These are phyloP conservation scores for Edolisoma coerulescens DNA, from an alignment of 2,113 vertebrate species.

Conservation along the genomic window DNA sequence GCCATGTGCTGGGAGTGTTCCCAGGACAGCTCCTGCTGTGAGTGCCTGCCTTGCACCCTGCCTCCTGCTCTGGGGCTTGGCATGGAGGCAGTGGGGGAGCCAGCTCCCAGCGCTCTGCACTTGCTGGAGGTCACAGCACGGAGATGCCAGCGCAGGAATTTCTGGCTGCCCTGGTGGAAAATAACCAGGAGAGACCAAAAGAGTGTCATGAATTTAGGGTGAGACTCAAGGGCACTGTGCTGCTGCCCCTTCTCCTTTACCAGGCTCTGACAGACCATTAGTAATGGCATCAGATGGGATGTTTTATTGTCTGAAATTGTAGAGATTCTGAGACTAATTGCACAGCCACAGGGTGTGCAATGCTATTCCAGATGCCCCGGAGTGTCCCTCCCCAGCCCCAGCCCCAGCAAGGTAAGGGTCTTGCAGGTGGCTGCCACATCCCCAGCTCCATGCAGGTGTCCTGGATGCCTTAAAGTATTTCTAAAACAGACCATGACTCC, in stretches of 20 bases:
- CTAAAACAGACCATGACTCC: not conserved
- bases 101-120: fast-evolving
- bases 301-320: not conserved
- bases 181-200: not conserved
- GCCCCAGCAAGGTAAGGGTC: not conserved
- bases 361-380: not conserved
- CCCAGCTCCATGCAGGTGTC: not conserved
- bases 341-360: not conserved
- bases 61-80: not conserved
- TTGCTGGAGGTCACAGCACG: not conserved
- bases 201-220: not conserved
- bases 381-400: not conserved
- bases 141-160: not conserved
- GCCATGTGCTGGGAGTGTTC: fast-evolving
- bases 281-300: not conserved
- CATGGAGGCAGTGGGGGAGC: not conserved
- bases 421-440: not conserved
- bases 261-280: not conserved
- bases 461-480: not conserved
- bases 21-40: not conserved
- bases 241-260: not conserved
- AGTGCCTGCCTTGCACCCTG: not conserved
- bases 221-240: not conserved
- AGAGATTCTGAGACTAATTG: not conserved
- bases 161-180: not conserved